Conservation (phyloP, 1,140 invertebrate species). For the Zaprionus tsacasi region DNA sequence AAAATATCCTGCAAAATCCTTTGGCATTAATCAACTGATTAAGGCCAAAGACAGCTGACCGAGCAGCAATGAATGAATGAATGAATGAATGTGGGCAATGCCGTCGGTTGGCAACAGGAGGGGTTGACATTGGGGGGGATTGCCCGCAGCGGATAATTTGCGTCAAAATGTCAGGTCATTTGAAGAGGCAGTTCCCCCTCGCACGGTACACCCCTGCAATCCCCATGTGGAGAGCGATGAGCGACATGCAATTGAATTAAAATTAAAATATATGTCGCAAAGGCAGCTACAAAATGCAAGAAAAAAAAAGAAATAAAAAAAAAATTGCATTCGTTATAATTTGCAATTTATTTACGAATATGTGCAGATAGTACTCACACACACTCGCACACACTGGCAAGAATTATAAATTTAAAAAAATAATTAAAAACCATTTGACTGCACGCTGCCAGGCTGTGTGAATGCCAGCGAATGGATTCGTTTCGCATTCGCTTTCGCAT, state of each 20-base stretch:
- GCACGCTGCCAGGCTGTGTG: conserved; percentile 13
- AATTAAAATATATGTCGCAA: conserved; percentile 71
- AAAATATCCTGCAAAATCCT: conserved; percentile 24
- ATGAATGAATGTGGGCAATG: neutral
- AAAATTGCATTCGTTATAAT: conserved; percentile 58
- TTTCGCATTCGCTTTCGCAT: conserved; percentile 17
- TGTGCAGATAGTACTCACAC: neutral
- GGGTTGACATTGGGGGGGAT: conserved; percentile 39
- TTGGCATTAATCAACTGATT: conserved; percentile 59
- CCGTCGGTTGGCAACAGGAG: neutral
- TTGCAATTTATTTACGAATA: conserved; percentile 63
- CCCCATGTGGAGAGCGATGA: conserved; percentile 37
- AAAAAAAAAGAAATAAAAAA: conserved; percentile 7
- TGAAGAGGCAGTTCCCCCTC: conserved; percentile 55
- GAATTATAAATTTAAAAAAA: conserved; percentile 76
- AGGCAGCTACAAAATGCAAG: conserved; percentile 12
- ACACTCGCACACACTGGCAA: conserved; percentile 5
- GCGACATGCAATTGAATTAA: conserved; percentile 76
- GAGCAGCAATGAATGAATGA: conserved; percentile 10
- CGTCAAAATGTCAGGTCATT: conserved; percentile 74
- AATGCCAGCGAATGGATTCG: conserved; percentile 34
- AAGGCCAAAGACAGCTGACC: conserved; percentile 48
- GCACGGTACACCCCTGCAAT: neutral
- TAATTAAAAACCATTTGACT: conserved; percentile 72
- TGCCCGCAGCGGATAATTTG: conserved; percentile 69